A percentile compares a stretch with the other conserved stretches of the same genome.
Conservation (phyloP, 2,888 invertebrate genomes). For the Chrysolina oricalcia region DNA sequence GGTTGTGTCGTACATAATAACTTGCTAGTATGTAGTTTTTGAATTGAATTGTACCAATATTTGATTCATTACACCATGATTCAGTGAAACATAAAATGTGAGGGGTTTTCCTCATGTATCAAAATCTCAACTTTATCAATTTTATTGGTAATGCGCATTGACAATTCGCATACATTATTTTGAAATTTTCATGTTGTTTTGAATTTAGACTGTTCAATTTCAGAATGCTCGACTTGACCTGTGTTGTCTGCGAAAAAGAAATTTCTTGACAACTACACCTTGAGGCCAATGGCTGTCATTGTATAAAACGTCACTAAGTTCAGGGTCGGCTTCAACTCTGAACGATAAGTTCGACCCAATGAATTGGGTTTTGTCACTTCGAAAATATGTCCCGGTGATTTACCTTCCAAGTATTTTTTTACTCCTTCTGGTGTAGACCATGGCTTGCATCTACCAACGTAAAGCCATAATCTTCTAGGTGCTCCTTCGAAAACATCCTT, state of each 20-base stretch:
- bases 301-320: neutral
- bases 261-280: neutral
- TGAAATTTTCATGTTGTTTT: neutral
- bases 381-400: constrained; percentile 8
- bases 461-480: constrained; percentile 13
- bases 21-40: no score
- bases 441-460: constrained; percentile 6
- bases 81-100: no score
- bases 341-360: neutral
- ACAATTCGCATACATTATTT: no score
- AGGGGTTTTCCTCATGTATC: no score
- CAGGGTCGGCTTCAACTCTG: constrained; percentile 3
- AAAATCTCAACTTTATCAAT: neutral
- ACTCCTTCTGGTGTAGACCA: constrained; percentile 8
- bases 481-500: neutral
- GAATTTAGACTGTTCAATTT: neutral
- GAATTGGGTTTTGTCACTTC: constrained; percentile 6
- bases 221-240: neutral
- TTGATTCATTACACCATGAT: no score
- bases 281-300: neutral
- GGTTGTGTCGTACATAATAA: no score
- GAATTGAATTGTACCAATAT: no score
- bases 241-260: neutral
- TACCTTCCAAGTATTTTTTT: constrained; percentile 4
- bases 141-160: no score